phyloP scores from a whole-genome alignment of 2,113 vertebrate genomes.

The Menura novaehollandiae region DNA sequence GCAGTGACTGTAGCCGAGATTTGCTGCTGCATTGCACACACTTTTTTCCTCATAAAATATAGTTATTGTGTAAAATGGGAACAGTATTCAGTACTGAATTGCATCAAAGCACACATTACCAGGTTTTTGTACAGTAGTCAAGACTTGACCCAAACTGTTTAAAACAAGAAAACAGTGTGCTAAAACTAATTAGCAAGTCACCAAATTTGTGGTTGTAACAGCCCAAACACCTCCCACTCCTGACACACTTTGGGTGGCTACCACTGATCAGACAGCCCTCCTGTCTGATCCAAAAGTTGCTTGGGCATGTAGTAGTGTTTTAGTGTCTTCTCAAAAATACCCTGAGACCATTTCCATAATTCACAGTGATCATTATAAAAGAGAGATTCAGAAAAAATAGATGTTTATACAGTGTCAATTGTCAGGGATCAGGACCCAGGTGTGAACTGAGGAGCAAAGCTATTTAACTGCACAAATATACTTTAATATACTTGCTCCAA shows the following conservation, averaged over 20 bases:
- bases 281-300: neutral
- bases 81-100: neutral
- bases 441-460: neutral
- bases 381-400: neutral
- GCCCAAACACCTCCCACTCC: accelerated
- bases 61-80: neutral
- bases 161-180: neutral
- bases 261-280: neutral
- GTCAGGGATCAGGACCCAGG: neutral
- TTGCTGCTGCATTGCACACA: accelerated
- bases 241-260: accelerated
- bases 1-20: neutral
- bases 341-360: neutral
- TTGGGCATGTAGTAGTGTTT: neutral
- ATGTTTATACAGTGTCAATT: neutral
- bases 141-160: neutral
- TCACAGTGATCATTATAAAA: neutral
- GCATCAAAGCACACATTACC: neutral
- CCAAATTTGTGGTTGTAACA: neutral
- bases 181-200: neutral
- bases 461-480: neutral
- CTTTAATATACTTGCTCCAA: neutral
- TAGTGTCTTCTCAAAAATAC: neutral
- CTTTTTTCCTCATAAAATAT: neutral
- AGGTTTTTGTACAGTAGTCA: neutral